Percentiles rank a stretch among this genome's conserved stretches.
phyloP scores from a whole-genome alignment of 2,888 invertebrate species.

The Ferdinandea cuprea region DNA sequence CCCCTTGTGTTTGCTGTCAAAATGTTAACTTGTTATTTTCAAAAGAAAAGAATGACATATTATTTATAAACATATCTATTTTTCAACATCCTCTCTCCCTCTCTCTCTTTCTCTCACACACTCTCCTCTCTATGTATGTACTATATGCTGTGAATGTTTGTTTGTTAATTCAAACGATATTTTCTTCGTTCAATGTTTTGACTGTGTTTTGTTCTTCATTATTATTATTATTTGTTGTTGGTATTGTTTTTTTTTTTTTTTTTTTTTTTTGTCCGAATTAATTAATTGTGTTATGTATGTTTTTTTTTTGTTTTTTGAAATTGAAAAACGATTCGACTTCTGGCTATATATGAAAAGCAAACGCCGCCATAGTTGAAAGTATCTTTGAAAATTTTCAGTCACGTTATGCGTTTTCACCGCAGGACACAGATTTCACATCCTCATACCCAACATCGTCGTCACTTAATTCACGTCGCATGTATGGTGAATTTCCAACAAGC shows the following conservation, averaged over 20 bases:
- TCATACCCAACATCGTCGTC: constrained; percentile 82
- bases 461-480: constrained; percentile 80
- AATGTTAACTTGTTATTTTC: constrained; percentile 38
- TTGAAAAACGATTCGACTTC: constrained; percentile 63
- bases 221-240: too few relatives aligned
- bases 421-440: constrained; percentile 83
- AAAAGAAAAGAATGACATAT: constrained; percentile 29
- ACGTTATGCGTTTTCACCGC: constrained; percentile 84
- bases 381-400: constrained; percentile 83
- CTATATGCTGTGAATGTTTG: constrained; percentile 63
- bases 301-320: too few relatives aligned
- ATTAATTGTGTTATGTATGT: constrained; percentile 49
- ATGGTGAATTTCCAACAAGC: constrained; percentile 81
- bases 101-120: constrained; percentile 22
- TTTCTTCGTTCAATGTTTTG: constrained; percentile 64
- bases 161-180: constrained; percentile 53
- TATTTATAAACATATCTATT: constrained; percentile 24
- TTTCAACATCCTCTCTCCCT: constrained; percentile 30
- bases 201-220: constrained; percentile 49
- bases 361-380: constrained; percentile 80
- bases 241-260: constrained; percentile 14
- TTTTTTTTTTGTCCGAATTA: constrained; percentile 19
- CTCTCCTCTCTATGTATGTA: constrained; percentile 34
- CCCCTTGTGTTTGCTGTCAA: constrained; percentile 69
- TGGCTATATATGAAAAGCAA: constrained; percentile 78